phyloP scores from a whole-genome alignment of 2,888 invertebrate genomes.

The Cylindroiulus punctatus region DNA sequence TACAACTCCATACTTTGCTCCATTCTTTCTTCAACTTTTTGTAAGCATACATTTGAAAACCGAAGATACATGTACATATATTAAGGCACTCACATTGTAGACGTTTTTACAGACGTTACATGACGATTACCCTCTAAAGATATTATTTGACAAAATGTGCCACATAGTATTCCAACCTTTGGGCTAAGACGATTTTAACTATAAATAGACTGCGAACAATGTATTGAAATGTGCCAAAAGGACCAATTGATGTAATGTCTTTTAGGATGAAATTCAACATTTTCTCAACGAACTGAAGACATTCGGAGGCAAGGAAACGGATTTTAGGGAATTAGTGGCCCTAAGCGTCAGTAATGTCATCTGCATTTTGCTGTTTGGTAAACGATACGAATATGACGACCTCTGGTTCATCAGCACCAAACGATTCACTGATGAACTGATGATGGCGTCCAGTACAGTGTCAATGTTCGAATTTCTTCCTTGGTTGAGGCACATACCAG shows the following conservation, averaged over 20 bases:
- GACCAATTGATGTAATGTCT: too few species aligned
- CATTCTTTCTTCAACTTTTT: too few species aligned
- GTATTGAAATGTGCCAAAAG: neutral
- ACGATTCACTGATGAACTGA: neutral
- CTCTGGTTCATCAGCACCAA: neutral
- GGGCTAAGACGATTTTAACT: too few species aligned
- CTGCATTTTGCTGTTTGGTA: slow-evolving; percentile 9
- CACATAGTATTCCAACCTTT: too few species aligned
- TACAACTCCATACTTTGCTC: too few species aligned
- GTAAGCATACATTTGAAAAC: too few species aligned
- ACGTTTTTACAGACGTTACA: too few species aligned
- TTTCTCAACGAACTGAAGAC: slow-evolving; percentile 49
- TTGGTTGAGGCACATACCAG: slow-evolving; percentile 53
- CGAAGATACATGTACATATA: too few species aligned
- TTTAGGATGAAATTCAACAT: slow-evolving; percentile 53
- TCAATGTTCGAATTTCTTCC: slow-evolving; percentile 36
- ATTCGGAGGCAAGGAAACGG: neutral
- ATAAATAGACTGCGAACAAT: neutral
- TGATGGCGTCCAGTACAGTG: neutral
- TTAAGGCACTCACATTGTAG: too few species aligned
- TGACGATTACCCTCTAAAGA: too few species aligned
- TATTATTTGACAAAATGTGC: too few species aligned
- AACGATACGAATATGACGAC: slow-evolving; percentile 53
- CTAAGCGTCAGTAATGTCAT: slow-evolving; percentile 49
- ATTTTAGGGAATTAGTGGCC: slow-evolving; percentile 42